Evolutionary conservation across 2,113 vertebrate species (phyloP).

Genomic region (Fukomys damarensis): DNA sequence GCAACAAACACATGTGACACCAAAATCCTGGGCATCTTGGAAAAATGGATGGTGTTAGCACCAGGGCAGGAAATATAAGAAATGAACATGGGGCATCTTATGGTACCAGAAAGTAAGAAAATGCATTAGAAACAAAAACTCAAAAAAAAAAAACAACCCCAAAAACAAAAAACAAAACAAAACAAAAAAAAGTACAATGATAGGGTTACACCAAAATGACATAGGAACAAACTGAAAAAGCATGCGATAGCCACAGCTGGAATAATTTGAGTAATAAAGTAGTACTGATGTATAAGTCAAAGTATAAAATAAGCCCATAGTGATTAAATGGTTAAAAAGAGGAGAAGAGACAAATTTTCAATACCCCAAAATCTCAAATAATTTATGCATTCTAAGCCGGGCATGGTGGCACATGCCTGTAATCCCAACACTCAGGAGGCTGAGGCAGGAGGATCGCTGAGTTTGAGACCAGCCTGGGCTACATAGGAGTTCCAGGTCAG

Average conservation of each 20-base stretch:
- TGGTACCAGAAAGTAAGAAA: background rate
- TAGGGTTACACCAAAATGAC: background rate
- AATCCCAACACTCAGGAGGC: too few species aligned
- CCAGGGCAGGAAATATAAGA: background rate
- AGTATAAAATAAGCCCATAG: background rate
- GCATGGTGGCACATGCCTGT: too few species aligned
- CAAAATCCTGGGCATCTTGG: background rate
- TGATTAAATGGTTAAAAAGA: background rate
- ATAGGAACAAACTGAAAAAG: background rate
- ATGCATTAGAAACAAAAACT: background rate
- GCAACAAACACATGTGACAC: background rate
- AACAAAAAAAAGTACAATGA: background rate
- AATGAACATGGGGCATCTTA: background rate
- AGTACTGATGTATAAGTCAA: background rate
- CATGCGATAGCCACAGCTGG: background rate
- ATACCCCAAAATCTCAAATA: conserved; percentile 15
- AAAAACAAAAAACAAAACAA: background rate
- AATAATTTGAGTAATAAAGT: background rate
- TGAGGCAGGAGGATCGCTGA: too few species aligned
- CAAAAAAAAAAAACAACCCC: too few species aligned
- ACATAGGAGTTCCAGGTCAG: too few species aligned
- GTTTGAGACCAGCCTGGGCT: too few species aligned
- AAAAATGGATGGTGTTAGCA: conserved; percentile 6
- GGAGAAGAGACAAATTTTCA: background rate
- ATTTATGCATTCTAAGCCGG: background rate